These are phyloP conservation scores for Lepidochrysops patricia DNA, from an alignment of 2,888 invertebrate species.

Conservation along the genomic window DNA sequence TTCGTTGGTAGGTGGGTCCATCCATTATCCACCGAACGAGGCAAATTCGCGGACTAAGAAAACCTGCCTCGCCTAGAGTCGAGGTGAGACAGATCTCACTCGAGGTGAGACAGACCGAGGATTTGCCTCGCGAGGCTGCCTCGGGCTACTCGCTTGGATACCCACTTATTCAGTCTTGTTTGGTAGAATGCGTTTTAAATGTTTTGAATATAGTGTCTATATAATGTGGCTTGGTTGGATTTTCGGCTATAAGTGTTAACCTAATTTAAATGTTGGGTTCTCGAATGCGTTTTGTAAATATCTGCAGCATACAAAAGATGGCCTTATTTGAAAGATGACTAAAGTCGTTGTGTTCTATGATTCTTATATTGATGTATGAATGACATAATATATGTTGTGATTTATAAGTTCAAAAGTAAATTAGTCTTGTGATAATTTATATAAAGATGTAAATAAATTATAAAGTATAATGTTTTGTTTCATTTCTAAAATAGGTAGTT, in stretches of 20 bases:
- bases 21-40: no score
- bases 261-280: constrained; percentile 2
- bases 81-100: no score
- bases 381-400: constrained; percentile 68
- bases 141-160: no score
- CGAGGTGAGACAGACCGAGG: no score
- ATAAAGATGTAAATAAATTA: constrained; percentile 71
- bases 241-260: neutral
- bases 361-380: constrained; percentile 59
- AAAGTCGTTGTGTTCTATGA: constrained; percentile 44
- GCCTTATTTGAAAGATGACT: constrained; percentile 59
- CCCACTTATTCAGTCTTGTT: no score
- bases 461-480: constrained; percentile 54
- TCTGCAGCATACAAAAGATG: constrained; percentile 45
- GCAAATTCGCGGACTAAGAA: no score
- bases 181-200: neutral
- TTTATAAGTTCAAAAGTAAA: constrained; percentile 67
- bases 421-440: constrained; percentile 74
- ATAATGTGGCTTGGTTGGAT: neutral
- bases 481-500: constrained; percentile 19
- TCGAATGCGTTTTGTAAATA: constrained; percentile 28
- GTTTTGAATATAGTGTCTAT: neutral
- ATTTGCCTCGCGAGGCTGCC: no score
- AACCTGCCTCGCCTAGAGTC: no score
- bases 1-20: no score